phyloP scores from a whole-genome alignment of 2,888 invertebrate genomes.

The Unio pictorum region DNA sequence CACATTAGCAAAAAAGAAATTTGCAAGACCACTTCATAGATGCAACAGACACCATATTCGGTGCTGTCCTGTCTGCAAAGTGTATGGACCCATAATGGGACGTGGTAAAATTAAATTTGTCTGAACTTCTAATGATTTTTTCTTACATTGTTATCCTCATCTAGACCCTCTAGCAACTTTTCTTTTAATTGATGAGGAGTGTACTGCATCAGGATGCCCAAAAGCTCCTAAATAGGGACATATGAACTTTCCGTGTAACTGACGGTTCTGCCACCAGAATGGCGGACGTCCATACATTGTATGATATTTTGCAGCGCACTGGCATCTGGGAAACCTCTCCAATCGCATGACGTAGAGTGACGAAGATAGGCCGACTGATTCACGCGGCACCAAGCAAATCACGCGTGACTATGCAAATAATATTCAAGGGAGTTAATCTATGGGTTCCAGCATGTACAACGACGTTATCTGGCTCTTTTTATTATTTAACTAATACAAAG shows the following conservation, averaged over 20 bases:
- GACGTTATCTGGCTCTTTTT: no score
- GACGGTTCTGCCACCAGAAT: conserved; percentile 73
- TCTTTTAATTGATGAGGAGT: conserved; percentile 86
- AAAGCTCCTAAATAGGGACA: conserved; percentile 73
- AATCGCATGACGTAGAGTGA: conserved; percentile 66
- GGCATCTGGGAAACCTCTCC: conserved; percentile 68
- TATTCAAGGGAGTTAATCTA: conserved; percentile 23
- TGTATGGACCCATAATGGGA: conserved; percentile 2
- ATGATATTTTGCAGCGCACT: conserved; percentile 57
- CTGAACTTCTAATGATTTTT: conserved; percentile 17
- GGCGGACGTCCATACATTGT: conserved; percentile 74
- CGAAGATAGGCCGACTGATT: conserved; percentile 43
- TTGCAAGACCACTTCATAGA: no score
- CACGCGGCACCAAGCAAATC: conserved; percentile 13
- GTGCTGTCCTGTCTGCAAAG: no score
- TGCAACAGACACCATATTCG: no score
- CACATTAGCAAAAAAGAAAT: no score
- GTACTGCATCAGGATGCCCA: conserved; percentile 74
- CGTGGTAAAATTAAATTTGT: conserved; percentile 9
- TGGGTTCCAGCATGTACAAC: background rate
- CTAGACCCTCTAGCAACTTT: conserved; percentile 96
- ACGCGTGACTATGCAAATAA: background rate
- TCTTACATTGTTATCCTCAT: conserved; percentile 98
- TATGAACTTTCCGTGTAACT: conserved; percentile 72
- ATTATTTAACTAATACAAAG: no score